These are phyloP conservation scores for Podarcis lilfordi DNA, from an alignment of 2,797 vertebrate genomes.

Conservation along the genomic window DNA sequence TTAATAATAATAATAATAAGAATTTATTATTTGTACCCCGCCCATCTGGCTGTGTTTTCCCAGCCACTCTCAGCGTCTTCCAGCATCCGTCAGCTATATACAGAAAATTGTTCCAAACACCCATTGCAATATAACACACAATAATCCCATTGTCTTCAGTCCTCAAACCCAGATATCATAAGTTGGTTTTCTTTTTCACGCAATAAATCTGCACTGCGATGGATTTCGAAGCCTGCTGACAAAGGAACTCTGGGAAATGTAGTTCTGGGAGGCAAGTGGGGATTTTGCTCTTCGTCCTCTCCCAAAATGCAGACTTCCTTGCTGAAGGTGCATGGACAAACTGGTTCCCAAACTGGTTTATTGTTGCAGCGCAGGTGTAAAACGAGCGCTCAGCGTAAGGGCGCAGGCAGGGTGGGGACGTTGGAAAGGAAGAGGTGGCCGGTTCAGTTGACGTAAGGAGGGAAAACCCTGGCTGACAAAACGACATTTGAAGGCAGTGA, in stretches of 20 bases:
- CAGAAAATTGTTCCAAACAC: too few relatives aligned
- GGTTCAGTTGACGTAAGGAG: neutral
- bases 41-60: too few relatives aligned
- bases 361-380: neutral
- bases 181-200: too few relatives aligned
- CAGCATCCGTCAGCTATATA: too few relatives aligned
- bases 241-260: neutral
- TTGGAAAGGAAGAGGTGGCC: neutral
- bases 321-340: neutral
- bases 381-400: neutral
- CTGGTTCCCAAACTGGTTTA: neutral
- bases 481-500: neutral
- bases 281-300: neutral
- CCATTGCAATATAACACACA: too few relatives aligned
- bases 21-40: too few relatives aligned
- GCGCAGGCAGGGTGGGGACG: too few relatives aligned
- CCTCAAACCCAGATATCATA: too few relatives aligned
- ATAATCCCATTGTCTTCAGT: too few relatives aligned
- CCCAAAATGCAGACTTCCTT: neutral
- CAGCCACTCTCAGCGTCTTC: too few relatives aligned
- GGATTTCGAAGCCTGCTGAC: neutral
- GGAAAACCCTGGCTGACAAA: neutral
- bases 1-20: too few relatives aligned
- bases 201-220: too few relatives aligned
- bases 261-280: neutral